Conservation (phyloP, 1,140 invertebrate genomes). For the Mamestra configurata region DNA sequence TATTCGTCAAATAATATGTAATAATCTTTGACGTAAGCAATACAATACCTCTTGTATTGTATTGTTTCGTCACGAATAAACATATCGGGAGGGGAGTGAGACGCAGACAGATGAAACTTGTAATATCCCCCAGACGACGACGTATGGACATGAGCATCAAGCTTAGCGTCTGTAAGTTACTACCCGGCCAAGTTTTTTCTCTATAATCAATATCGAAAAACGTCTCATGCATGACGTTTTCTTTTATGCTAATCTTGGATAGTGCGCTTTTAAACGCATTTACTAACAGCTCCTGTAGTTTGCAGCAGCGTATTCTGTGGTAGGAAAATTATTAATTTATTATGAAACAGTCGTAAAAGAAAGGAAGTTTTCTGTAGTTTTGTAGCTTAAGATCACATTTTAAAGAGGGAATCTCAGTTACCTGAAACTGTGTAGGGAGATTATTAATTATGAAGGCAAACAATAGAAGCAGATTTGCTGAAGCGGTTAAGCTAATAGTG, state of each 20-base stretch:
- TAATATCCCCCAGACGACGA: slow-evolving; percentile 24
- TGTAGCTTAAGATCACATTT: too few relatives aligned
- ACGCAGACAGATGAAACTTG: not conserved
- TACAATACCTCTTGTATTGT: slow-evolving; percentile 18
- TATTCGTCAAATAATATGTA: slow-evolving; percentile 4
- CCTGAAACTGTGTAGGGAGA: not conserved
- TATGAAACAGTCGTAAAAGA: too few relatives aligned
- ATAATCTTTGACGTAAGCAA: not conserved
- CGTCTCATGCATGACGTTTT: not conserved
- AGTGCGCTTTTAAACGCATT: not conserved
- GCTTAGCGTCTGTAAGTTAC: slow-evolving; percentile 10
- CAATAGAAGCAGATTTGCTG: slow-evolving; percentile 28
- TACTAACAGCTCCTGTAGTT: not conserved
- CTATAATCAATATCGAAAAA: slow-evolving; percentile 21
- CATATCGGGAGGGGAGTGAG: slow-evolving; percentile 19
- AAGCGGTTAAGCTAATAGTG: slow-evolving; percentile 36
- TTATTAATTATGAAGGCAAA: slow-evolving; percentile 10
- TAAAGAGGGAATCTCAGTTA: not conserved
- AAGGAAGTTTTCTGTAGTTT: too few relatives aligned
- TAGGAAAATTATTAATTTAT: too few relatives aligned
- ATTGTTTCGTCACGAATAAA: slow-evolving; percentile 37
- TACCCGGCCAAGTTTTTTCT: slow-evolving; percentile 8
- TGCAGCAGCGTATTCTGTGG: too few relatives aligned
- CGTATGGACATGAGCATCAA: slow-evolving; percentile 6
- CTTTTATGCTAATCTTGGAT: not conserved